A percentile compares a stretch with the other conserved stretches of the same genome.
Conservation (phyloP, 1,140 invertebrate genomes). For the Babylonia areolata region DNA sequence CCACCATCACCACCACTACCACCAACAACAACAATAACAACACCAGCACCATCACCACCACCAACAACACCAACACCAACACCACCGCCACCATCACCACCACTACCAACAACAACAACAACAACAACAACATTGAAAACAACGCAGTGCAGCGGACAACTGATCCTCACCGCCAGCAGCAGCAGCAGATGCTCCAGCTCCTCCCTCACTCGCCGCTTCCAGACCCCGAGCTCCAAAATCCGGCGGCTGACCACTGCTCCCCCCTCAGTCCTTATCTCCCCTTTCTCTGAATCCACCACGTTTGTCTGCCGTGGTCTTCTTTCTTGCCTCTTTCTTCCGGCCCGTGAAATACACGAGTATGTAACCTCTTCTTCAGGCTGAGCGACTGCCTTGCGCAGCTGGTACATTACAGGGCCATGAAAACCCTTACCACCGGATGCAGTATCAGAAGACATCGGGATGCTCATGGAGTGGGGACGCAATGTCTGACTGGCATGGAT, state of each 20-base stretch:
- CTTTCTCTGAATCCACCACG: no score
- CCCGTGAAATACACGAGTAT: neutral
- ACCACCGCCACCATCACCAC: neutral
- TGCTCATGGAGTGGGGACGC: no score
- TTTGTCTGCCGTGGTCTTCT: neutral
- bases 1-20: no score
- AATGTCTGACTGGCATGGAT: neutral
- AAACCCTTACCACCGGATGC: no score
- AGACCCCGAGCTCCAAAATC: neutral
- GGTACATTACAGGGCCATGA: no score
- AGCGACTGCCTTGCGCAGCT: neutral
- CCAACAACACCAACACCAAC: no score
- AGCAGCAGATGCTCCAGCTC: neutral
- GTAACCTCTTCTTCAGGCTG: no score
- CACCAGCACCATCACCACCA: no score
- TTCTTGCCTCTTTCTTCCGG: neutral
- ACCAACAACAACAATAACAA: no score
- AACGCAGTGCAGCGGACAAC: no score
- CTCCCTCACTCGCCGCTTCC: neutral
- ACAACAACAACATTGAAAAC: no score
- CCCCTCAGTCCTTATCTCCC: neutral
- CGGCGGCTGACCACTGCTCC: neutral
- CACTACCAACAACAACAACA: neutral
- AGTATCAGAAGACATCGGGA: no score
- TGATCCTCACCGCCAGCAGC: neutral